Evolutionary conservation across 2,888 invertebrate species (phyloP), one percentile per base, ranked within the genome.

Genomic region (Conistra vaccinii): DNA sequence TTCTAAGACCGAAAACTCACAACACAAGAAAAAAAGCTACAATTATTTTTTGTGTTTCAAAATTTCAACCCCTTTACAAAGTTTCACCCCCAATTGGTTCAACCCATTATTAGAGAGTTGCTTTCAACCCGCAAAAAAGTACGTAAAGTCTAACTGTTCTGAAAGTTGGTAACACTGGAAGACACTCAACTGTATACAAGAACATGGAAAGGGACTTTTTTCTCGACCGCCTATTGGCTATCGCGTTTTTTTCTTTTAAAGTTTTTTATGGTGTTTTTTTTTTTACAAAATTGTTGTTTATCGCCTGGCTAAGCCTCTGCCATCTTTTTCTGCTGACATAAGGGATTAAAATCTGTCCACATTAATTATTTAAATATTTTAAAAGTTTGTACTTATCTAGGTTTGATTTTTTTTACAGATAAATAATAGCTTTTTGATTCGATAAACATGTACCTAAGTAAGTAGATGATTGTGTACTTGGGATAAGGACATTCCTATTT

Each of bases 21-120:
- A 26, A 53, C 12, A 78, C 45, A 32, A 62, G n/a, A 45, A 79
- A 70, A 78, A 80, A 72, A 55, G 26, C n/a, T 39, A 42, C n/a
- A 71, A 69, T 58, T 0, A 17, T 65, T 51, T 66, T 69, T 68
- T 65, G 9, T 77, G 55, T 74, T 80, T 42, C 6, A 51, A 73
- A 69, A 57, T 76, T 85, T 74, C 65, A 85, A 78, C 80, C 74
- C 81, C 76, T 72, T 74, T 48, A 29, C 4, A 82, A 61, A 71
- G 62, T 83, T 77, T 67, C 53, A n/a, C 45, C 83, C 61, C 76
- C 85, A 75, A 83, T 80, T 78, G 77, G 53, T 73, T 69, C 75
- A 73, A 80, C 84, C 88, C 88, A 87, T 86, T 86, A 87, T 72
- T 67, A 60, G 29, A 58, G 57, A 62, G 60, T 76, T 65, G 45